Conservation (phyloP, 1,140 invertebrate species). For the Zaprionus tsacasi region DNA sequence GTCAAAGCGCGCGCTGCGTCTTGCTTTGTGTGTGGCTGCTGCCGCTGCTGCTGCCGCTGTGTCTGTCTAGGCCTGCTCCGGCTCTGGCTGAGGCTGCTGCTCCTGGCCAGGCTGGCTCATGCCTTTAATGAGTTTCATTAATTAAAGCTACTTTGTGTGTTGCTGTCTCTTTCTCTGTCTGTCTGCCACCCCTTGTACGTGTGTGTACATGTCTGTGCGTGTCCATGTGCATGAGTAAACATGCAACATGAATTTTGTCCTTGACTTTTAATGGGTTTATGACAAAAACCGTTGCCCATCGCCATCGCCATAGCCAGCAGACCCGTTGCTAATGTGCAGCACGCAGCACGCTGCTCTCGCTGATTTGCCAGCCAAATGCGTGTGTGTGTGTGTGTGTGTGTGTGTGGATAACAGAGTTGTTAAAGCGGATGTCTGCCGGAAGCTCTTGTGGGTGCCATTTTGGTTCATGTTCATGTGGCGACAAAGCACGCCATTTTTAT, state of each 20-base stretch:
- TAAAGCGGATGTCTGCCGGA: constrained; percentile 78
- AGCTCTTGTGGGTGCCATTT: constrained; percentile 80
- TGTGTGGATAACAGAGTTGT: constrained; percentile 73
- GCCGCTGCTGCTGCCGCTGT: neutral
- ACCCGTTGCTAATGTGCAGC: constrained; percentile 64
- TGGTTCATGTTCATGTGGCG: constrained; percentile 68
- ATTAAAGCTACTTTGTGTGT: constrained; percentile 77
- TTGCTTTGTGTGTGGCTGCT: constrained; percentile 17
- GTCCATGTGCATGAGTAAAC: constrained; percentile 65
- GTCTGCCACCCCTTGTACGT: constrained; percentile 10
- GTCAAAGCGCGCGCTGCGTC: constrained; percentile 68
- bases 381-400: constrained; percentile 34
- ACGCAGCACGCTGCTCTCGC: constrained; percentile 39
- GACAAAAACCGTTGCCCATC: constrained; percentile 68
- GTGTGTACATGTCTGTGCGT: constrained; percentile 19
- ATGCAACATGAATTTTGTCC: constrained; percentile 80
- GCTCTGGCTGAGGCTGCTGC: constrained; percentile 11
- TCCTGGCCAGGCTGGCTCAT: constrained; percentile 34
- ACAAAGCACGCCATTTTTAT: constrained; percentile 73
- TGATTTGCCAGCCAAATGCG: constrained; percentile 24
- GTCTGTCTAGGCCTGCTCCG: constrained; percentile 26
- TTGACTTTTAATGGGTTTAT: constrained; percentile 83
- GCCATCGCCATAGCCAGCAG: neutral
- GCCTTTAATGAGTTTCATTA: constrained; percentile 81
- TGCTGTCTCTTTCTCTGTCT: constrained; percentile 18